Evolutionary conservation across 2,888 invertebrate species (phyloP).

Genomic region (Petrolisthes cinctipes): DNA sequence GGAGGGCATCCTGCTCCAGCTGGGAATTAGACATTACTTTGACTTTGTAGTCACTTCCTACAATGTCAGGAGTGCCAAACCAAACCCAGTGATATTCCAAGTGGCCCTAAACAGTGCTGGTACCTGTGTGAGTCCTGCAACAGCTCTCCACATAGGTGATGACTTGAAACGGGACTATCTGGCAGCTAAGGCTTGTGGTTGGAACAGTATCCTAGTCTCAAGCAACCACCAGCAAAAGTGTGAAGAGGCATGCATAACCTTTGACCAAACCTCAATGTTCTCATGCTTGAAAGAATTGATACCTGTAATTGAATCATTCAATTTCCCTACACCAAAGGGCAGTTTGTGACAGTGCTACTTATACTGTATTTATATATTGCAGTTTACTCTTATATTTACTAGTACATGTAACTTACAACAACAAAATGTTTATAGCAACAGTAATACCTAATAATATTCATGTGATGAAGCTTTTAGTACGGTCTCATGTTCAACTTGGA

Average conservation of each 20-base stretch:
- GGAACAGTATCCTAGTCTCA: slow-evolving; percentile 77
- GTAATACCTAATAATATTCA: background rate
- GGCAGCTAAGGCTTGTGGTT: slow-evolving; percentile 81
- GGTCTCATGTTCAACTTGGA: background rate
- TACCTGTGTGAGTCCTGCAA: slow-evolving; percentile 71
- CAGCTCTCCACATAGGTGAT: slow-evolving; percentile 88
- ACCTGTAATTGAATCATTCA: slow-evolving; percentile 26
- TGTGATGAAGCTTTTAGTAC: background rate
- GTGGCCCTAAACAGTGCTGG: slow-evolving; percentile 74
- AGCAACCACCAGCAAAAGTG: slow-evolving; percentile 36
- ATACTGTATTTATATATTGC: background rate
- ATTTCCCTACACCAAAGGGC: background rate
- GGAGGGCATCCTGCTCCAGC: slow-evolving; percentile 77
- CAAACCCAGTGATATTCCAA: slow-evolving; percentile 80
- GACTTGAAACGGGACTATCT: slow-evolving; percentile 81
- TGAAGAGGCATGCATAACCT: slow-evolving; percentile 27
- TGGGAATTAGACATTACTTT: slow-evolving; percentile 80
- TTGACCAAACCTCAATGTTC: slow-evolving; percentile 54
- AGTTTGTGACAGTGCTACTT: background rate
- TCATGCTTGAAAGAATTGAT: slow-evolving; percentile 37
- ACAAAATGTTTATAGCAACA: slow-evolving; percentile 23
- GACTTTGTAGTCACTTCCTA: slow-evolving; percentile 86
- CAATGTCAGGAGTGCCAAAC: slow-evolving; percentile 81
- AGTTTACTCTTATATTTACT: too few species aligned
- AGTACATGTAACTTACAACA: background rate